These are phyloP conservation scores for Synanthedon andrenaeformis DNA, from an alignment of 2,888 invertebrate species.

Conservation along the genomic window DNA sequence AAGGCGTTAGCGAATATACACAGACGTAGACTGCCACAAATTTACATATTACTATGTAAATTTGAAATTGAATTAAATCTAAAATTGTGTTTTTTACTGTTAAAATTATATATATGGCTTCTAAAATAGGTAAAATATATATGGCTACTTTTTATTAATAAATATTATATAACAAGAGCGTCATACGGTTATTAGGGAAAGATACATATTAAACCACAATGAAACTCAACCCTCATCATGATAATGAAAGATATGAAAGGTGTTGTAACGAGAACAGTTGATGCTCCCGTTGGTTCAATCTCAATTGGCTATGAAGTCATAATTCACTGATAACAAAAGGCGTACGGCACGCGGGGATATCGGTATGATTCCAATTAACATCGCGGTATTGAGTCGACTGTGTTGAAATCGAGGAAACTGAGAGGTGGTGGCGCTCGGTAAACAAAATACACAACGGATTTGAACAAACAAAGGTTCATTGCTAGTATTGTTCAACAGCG, in stretches of 20 bases:
- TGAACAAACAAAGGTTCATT: constrained; percentile 43
- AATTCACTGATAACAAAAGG: constrained; percentile 52
- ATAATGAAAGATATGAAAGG: background rate
- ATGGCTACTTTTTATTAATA: too few relatives aligned
- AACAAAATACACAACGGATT: constrained; percentile 4
- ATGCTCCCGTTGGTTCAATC: constrained; percentile 21
- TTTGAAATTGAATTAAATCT: too few relatives aligned
- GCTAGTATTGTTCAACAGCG: constrained; percentile 20
- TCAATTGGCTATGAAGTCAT: constrained; percentile 48
- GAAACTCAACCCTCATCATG: background rate
- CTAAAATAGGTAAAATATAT: too few relatives aligned
- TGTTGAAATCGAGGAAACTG: constrained; percentile 7
- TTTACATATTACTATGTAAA: too few relatives aligned
- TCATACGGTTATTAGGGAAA: background rate
- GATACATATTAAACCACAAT: background rate
- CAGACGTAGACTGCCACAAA: too few relatives aligned
- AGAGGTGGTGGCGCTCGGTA: constrained; percentile 1
- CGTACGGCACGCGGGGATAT: constrained; percentile 34
- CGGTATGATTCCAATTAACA: constrained; percentile 54
- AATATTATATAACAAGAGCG: too few relatives aligned
- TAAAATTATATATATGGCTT: too few relatives aligned
- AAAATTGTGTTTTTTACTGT: too few relatives aligned
- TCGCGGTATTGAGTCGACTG: constrained; percentile 42
- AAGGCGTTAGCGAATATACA: too few relatives aligned
- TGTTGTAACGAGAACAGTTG: background rate